Percentiles rank a stretch among this genome's conserved stretches.
phyloP scores from a whole-genome alignment of 2,797 vertebrate species.

The Falco naumanni region DNA sequence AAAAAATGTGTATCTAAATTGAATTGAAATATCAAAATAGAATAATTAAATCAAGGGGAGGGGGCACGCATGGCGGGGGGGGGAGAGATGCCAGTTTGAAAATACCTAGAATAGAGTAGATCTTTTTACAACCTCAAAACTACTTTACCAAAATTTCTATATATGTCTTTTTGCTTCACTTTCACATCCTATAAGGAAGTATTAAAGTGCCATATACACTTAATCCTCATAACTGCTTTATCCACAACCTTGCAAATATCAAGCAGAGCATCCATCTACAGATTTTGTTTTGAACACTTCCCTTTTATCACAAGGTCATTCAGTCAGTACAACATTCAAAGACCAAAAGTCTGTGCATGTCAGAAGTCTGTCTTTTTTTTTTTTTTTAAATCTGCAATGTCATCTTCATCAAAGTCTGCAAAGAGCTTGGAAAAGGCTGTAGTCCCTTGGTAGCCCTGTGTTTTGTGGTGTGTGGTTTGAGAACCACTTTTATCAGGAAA shows the following conservation, averaged over 20 bases:
- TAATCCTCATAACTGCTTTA: not conserved
- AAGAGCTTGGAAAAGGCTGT: not conserved
- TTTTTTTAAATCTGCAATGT: not conserved
- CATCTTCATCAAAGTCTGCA: conserved; percentile 32
- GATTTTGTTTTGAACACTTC: not conserved
- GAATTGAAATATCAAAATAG: not conserved
- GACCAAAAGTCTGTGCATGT: not conserved
- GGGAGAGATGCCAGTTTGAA: not conserved
- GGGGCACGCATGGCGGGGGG: too few relatives aligned
- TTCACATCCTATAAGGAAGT: not conserved
- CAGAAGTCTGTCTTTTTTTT: not conserved
- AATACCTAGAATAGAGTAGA: not conserved
- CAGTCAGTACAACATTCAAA: not conserved
- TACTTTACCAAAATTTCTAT: not conserved
- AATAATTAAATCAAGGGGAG: not conserved
- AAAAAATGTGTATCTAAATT: not conserved
- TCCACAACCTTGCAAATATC: not conserved
- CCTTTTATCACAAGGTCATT: conserved; percentile 30
- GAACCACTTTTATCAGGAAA: not conserved
- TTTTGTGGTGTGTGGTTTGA: not conserved
- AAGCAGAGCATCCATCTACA: not conserved
- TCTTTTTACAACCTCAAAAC: not conserved
- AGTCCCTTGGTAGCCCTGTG: not conserved
- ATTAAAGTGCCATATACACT: not conserved
- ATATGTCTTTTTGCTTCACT: not conserved